Base-by-base conservation (phyloP, 2,888 invertebrate species). In the Drosophila rubida region DNA sequence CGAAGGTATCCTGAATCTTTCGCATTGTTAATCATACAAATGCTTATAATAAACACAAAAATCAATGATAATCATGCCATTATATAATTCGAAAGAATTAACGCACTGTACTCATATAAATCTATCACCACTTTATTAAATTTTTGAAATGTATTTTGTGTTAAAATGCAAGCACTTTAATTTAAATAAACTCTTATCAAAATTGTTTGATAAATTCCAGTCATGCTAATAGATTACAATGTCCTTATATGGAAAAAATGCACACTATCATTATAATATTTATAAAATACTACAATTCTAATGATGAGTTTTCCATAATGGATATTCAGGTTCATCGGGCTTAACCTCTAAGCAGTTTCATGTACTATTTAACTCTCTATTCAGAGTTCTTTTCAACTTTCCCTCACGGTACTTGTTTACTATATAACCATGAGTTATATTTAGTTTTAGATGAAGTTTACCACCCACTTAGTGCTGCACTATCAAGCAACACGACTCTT, bases 381-480 rank as follows among this genome's bases (percentile, higher is more conserved):
- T 76, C 71, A 71, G 66, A 74, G 68, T 92, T 92, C 91, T 94
- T 94, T 94, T 93, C 94, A 94, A 92, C 94, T 95, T 94, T 95
- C 94, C 94, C 93, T 94, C 94, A 93, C 94, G 94, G 93, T 94
- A 94, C 93, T 94, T 94, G 92, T 93, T 93, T 92, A 93, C 94
- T 94, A 94, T 94, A n/a, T n/a, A n/a, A n/a, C 94, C 93, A 92
- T 32, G 93, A n/a, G 92, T 91, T 80, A 92, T 94, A 94, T 94
- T 94, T 94, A 93, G 93, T 91, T 91, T 93, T 92, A 92, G 92
- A 92, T 92, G 92, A 92, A 92, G 91, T 93, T 94, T 94, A 94
- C 94, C 94, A 74, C 74, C 71, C 67, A 62, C 62, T 73, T 67
- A 62, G 57, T 62, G 73, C 70, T 67, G 63, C 73, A 72, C 59